Evolutionary conservation across 1,140 invertebrate species (phyloP), one percentile per base, ranked within the genome.

Genomic region (Zaprionus ghesquierei): DNA sequence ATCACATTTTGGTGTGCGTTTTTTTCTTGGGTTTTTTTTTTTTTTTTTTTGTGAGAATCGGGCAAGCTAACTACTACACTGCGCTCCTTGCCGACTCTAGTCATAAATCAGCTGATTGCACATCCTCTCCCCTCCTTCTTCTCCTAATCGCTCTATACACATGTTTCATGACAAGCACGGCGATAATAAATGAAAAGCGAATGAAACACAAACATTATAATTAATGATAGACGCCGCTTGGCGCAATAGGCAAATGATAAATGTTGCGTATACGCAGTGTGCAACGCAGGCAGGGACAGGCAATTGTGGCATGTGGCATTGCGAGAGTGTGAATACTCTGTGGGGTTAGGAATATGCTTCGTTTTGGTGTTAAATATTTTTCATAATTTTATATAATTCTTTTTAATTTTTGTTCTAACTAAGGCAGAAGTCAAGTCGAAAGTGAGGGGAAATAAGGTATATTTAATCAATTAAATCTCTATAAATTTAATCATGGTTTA

Each of bases 211-310:
- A 49, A 46, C 35, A 66, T 49, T 35, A 60, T 62, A 59, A 75
- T 54, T 69, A 51, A 77, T 62, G 50, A 25, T 38, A 18, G n/a
- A n/a, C n/a, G 29, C 20, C 23, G 35, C 35, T 15, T 41, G 15
- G 44, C 60, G 46, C 49, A 66, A 33, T 20, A 62, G 49, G 50
- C 41, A 59, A 50, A 66, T 79, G 65, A 82, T 63, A 76, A 86
- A 82, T 87, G 62, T 87, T 87, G 82, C 79, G 69, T 79, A 87
- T 89, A 69, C 82, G 84, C 76, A 75, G 56, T 31, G 79, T 74
- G 58, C 49, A 53, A 71, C 61, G 38, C 41, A 15, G 31, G 53
- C 56, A 22, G 20, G 12, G 13, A 27, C 29, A 15, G 38, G 15
- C 10, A 60, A 50, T 20, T 20, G 38, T 8, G 38, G 38, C 15